phyloP scores from a whole-genome alignment of 2,113 vertebrate species.

The Furnarius figulus region DNA sequence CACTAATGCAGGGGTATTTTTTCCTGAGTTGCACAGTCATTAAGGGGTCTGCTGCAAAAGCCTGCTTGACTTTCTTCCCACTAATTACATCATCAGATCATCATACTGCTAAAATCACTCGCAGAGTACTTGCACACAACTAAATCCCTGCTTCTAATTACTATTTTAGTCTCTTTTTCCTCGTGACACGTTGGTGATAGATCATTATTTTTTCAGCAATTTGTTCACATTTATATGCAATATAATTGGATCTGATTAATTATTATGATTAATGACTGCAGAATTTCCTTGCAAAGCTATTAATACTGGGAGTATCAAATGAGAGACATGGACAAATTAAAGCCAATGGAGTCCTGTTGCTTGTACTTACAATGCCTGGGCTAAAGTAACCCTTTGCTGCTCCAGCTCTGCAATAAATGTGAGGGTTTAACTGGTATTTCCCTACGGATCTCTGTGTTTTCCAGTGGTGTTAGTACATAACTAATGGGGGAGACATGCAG shows the following conservation, averaged over 20 bases:
- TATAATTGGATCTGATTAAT: conserved; percentile 99
- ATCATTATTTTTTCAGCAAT: conserved; percentile 99
- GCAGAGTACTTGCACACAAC: conserved; percentile 81
- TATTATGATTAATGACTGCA: conserved; percentile 99
- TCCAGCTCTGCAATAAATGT: conserved; percentile 33
- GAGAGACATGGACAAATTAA: conserved; percentile 89
- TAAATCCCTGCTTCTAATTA: conserved; percentile 97
- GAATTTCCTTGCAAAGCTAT: conserved; percentile 89
- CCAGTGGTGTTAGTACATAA: neutral
- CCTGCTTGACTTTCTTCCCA: conserved; percentile 80
- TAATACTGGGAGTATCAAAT: conserved; percentile 89
- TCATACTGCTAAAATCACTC: conserved; percentile 86
- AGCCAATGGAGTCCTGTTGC: conserved; percentile 81
- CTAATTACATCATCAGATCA: conserved; percentile 96
- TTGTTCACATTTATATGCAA: conserved; percentile 99
- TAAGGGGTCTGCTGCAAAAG: conserved; percentile 80
- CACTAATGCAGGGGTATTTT: conserved; percentile 34
- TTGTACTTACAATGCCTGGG: conserved; percentile 59
- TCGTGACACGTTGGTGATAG: conserved; percentile 96
- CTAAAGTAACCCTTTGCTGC: conserved; percentile 78
- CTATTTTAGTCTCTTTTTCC: conserved; percentile 94
- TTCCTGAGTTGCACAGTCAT: conserved; percentile 75
- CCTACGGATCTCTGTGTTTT: neutral
- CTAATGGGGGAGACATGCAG: neutral
- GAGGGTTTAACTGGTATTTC: conserved; percentile 5